phyloP scores from a whole-genome alignment of 2,888 invertebrate genomes.

The Lagria hirta region DNA sequence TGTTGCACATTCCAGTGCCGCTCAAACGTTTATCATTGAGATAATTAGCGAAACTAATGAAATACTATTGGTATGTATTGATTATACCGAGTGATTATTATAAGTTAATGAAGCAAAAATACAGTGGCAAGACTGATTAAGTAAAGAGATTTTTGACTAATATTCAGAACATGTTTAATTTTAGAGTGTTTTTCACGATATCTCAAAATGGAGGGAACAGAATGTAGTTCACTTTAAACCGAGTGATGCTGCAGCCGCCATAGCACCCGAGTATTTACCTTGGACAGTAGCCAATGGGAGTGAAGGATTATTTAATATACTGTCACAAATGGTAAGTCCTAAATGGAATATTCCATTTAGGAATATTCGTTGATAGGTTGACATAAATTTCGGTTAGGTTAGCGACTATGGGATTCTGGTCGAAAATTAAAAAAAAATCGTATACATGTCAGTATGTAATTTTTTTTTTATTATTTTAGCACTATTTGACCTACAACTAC shows the following conservation, averaged over 20 bases:
- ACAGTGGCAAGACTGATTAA: no score
- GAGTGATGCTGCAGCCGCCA: slow-evolving; percentile 45
- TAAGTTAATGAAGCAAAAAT: no score
- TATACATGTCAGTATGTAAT: slow-evolving; percentile 9
- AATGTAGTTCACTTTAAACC: slow-evolving; percentile 59
- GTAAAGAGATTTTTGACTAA: no score
- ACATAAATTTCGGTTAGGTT: no score
- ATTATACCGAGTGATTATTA: no score
- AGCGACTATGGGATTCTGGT: not conserved
- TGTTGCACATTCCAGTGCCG: slow-evolving; percentile 61
- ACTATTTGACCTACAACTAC: slow-evolving; percentile 53
- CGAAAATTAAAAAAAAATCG: slow-evolving; percentile 2
- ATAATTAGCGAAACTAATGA: slow-evolving; percentile 60
- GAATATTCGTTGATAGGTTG: not conserved
- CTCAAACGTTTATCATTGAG: slow-evolving; percentile 59
- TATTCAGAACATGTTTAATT: slow-evolving; percentile 32
- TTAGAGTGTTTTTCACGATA: slow-evolving; percentile 65
- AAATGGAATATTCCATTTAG: not conserved
- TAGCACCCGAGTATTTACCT: slow-evolving; percentile 66
- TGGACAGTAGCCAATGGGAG: slow-evolving; percentile 72
- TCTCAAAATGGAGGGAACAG: slow-evolving; percentile 64
- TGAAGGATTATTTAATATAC: slow-evolving; percentile 56
- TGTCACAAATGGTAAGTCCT: slow-evolving; percentile 53
- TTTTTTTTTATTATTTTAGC: slow-evolving; percentile 41
- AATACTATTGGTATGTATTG: slow-evolving; percentile 57